Evolutionary conservation across 2,888 invertebrate genomes (phyloP).

Genomic region (Chydorus sphaericus): DNA sequence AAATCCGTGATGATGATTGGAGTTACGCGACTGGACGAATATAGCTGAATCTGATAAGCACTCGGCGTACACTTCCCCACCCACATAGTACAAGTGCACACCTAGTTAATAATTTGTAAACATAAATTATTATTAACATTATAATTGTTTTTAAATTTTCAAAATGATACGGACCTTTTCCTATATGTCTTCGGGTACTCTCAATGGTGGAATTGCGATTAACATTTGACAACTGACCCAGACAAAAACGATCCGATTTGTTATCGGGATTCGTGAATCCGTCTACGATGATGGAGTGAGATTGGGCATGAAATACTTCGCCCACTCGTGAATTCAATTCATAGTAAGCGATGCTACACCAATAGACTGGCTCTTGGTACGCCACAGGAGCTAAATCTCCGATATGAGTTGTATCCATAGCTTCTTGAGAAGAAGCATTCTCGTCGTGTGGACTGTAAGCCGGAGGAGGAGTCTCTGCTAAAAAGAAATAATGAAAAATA

Average conservation of each 20-base stretch:
- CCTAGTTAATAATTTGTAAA: too few relatives aligned
- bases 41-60: slow-evolving; percentile 94
- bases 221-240: slow-evolving; percentile 94
- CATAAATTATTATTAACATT: not conserved
- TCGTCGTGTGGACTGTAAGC: slow-evolving; percentile 83
- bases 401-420: slow-evolving; percentile 39
- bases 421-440: slow-evolving; percentile 35
- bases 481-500: not conserved
- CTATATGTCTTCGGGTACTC: slow-evolving; percentile 94
- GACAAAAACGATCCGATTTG: slow-evolving; percentile 88
- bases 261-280: slow-evolving; percentile 98
- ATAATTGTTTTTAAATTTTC: too few relatives aligned
- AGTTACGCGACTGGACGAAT: slow-evolving; percentile 95
- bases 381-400: slow-evolving; percentile 71
- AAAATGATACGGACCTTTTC: slow-evolving; percentile 52
- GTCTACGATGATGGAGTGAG: slow-evolving; percentile 86
- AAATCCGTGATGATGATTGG: slow-evolving; percentile 96
- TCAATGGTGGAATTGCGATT: slow-evolving; percentile 98
- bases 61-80: slow-evolving; percentile 95
- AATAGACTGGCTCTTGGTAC: slow-evolving; percentile 67
- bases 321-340: slow-evolving; percentile 96
- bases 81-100: slow-evolving; percentile 86
- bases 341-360: slow-evolving; percentile 98
- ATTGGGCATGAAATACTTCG: slow-evolving; percentile 86
- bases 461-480: slow-evolving; percentile 80